These are phyloP conservation scores for Enchytraeus crypticus DNA, from an alignment of 2,888 invertebrate genomes.

Conservation along the genomic window DNA sequence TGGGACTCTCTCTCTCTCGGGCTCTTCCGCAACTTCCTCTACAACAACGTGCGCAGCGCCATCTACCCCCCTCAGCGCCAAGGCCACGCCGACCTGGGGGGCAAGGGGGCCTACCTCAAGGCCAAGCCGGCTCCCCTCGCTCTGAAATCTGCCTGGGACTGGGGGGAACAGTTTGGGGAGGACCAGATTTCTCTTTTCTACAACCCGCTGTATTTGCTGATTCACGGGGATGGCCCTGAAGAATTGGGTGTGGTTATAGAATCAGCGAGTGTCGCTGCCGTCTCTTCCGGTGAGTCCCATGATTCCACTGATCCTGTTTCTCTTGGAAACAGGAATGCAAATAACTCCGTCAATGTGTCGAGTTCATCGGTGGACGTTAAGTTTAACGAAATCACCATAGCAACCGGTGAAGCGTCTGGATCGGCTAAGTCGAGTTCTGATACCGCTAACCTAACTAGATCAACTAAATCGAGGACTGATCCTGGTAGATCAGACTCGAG, in stretches of 20 bases:
- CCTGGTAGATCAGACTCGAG: too few relatives aligned
- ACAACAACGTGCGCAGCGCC: slow-evolving; percentile 61
- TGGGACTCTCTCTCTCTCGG: slow-evolving; percentile 85
- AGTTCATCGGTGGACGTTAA: not conserved
- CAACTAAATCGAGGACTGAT: too few relatives aligned
- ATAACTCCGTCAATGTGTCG: not conserved
- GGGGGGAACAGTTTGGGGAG: slow-evolving; percentile 75
- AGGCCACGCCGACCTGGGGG: slow-evolving; percentile 48
- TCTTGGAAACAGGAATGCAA: too few relatives aligned
- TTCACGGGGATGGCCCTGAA: not conserved
- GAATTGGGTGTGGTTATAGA: not conserved
- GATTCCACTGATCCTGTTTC: not conserved
- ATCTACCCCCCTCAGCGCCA: slow-evolving; percentile 57
- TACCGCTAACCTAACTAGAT: not conserved
- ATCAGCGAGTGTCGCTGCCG: not conserved
- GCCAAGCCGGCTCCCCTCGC: too few relatives aligned
- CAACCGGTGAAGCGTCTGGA: not conserved
- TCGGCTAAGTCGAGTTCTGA: not conserved
- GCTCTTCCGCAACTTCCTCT: slow-evolving; percentile 83
- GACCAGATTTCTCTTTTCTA: slow-evolving; percentile 72
- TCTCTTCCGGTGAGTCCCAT: not conserved
- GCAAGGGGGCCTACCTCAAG: slow-evolving; percentile 39
- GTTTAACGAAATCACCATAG: not conserved
- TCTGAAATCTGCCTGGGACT: slow-evolving; percentile 65
- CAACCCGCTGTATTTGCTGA: slow-evolving; percentile 63